Percentiles rank a stretch among this genome's conserved stretches.
These are phyloP conservation scores for Haliclona indistincta DNA, from an alignment of 37 sponge, comb jelly and placozoan genomes.

Conservation along the genomic window DNA sequence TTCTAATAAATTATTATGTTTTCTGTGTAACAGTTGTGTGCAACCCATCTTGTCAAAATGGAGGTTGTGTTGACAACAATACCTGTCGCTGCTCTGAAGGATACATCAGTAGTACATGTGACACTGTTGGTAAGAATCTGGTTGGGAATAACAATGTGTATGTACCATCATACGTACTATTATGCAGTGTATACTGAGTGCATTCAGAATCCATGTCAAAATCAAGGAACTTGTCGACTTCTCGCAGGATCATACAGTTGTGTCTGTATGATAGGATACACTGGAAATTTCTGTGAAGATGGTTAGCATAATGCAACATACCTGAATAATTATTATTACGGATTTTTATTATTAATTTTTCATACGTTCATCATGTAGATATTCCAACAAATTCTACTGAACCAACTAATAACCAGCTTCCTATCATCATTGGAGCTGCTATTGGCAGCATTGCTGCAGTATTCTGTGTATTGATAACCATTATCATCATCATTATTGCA, in stretches of 20 bases:
- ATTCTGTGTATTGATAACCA: too few relatives aligned
- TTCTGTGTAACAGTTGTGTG: slow-evolving; percentile 42
- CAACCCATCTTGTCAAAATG: slow-evolving; percentile 67
- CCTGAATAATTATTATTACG: too few relatives aligned
- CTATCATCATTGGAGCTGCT: too few relatives aligned
- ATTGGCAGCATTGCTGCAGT: too few relatives aligned
- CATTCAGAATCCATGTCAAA: slow-evolving; percentile 42
- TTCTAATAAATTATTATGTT: too few relatives aligned
- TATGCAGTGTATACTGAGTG: slow-evolving; percentile 19
- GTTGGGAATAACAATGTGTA: too few relatives aligned
- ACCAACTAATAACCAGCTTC: too few relatives aligned
- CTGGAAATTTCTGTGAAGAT: slow-evolving; percentile 33
- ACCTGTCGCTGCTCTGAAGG: slow-evolving; percentile 54
- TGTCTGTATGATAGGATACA: slow-evolving; percentile 19
- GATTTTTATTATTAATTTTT: too few relatives aligned
- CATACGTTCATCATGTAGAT: too few relatives aligned
- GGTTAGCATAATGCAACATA: too few relatives aligned
- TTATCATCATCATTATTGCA: too few relatives aligned
- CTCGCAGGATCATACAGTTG: slow-evolving; percentile 18
- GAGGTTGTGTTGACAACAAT: slow-evolving; percentile 57
- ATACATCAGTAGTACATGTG: slow-evolving; percentile 46
- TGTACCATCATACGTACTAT: not conserved
- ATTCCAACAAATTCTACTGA: too few relatives aligned
- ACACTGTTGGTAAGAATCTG: not conserved
- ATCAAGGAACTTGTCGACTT: slow-evolving; percentile 36